These are phyloP conservation scores for Nephrotoma guestfalica DNA, from an alignment of 2,888 invertebrate genomes.

Conservation along the genomic window DNA sequence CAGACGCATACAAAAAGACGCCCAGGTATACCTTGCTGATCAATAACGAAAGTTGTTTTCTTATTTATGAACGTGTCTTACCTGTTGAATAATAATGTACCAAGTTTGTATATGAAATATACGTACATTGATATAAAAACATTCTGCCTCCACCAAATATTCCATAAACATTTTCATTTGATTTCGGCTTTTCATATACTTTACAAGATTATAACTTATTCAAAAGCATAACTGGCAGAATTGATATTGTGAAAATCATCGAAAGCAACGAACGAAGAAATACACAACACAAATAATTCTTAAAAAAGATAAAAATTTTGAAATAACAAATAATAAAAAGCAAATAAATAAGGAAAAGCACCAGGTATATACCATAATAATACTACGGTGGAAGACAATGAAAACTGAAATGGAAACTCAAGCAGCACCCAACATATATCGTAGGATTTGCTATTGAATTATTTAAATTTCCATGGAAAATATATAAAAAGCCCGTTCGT, in stretches of 20 bases:
- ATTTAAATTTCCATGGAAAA: background rate
- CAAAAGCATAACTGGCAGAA: background rate
- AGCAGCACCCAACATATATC: background rate
- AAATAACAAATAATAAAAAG: background rate
- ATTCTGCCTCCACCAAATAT: background rate
- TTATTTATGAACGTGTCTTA: background rate
- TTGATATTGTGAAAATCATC: background rate
- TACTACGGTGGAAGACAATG: background rate
- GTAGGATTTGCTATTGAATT: background rate
- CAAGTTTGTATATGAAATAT: background rate
- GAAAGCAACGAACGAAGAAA: background rate
- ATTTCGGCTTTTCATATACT: background rate
- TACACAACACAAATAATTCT: background rate
- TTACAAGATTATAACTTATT: background rate
- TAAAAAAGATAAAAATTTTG: background rate
- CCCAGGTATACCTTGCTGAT: background rate
- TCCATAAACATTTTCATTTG: background rate
- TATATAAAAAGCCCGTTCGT: background rate
- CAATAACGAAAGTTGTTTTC: background rate
- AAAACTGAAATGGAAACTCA: background rate
- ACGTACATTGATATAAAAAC: background rate
- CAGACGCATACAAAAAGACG: background rate
- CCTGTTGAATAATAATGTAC: background rate
- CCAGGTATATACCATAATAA: background rate
- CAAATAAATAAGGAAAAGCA: background rate